Evolutionary conservation across 2,888 invertebrate genomes (phyloP), one percentile per base, ranked within the genome.

Genomic region (Tetragonula carbonaria): DNA sequence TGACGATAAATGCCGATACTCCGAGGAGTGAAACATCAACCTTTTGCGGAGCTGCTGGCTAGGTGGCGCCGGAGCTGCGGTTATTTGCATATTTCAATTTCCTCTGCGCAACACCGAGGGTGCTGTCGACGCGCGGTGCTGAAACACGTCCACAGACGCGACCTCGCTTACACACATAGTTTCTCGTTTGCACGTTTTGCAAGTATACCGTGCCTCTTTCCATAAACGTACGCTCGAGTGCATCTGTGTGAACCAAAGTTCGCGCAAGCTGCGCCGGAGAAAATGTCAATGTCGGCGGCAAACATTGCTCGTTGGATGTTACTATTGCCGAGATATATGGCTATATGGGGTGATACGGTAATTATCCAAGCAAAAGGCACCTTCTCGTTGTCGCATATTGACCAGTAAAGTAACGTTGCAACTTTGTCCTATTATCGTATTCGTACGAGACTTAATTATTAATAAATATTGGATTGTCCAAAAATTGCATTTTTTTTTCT

Each of bases 1-100:
- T 76, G 84, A 87, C 86, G 86, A 87, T 90, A 86, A 90, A 87
- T 78, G 85, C 87, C 90, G 85, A 89, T 89, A 85, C 87, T 80
- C 86, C 2, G 74, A 82, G 77, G 83, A 76, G 87, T 85, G 85
- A 82, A 90, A 86, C 87, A 87, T 84, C 85, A 86, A 80, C 82
- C 84, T 88, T n/a, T 88, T 75, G 88, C 75, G 45, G 79, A 57
- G 81, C 62, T 68, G 84, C 75, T 80, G 83, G 81, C 83, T 88
- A 85, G 82, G 90, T 89, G 88, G 86, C 89, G 87, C 85, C 89
- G 88, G 78, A 87, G 86, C 87, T 89, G 90, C 88, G 92, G 91
- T 92, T 92, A 92, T 92, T 92, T 92, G 92, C 92, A 92, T 92
- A 92, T 92, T 92, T 92, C 92, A 92, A 92, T 92, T 92, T 92